Percentiles rank a stretch among this genome's conserved stretches.
Conservation (phyloP, 2,113 vertebrate genomes). For the Pogonocichla stellata region DNA sequence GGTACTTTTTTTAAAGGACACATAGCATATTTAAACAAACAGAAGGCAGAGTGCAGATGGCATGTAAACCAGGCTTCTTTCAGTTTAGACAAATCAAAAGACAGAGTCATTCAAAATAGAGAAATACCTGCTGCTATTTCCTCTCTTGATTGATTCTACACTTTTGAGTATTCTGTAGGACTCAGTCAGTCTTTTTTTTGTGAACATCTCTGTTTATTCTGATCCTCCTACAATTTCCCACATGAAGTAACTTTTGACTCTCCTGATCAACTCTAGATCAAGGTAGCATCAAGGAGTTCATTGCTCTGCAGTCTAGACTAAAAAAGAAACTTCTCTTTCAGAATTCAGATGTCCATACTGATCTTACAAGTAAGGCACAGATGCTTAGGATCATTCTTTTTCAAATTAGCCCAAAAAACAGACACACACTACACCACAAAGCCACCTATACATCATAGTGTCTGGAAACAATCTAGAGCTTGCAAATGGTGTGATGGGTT, state of each 20-base stretch:
- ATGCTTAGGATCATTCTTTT: not conserved
- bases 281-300: not conserved
- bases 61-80: not conserved
- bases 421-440: rapidly evolving
- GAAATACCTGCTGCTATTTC: not conserved
- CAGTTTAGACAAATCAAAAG: not conserved
- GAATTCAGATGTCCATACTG: not conserved
- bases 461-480: not conserved
- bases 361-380: not conserved
- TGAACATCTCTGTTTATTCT: not conserved
- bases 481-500: not conserved
- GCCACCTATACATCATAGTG: not conserved
- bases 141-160: not conserved
- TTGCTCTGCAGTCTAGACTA: not conserved
- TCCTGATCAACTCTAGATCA: not conserved
- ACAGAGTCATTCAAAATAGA: not conserved
- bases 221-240: not conserved
- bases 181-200: not conserved
- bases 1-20: not conserved
- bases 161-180: not conserved
- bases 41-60: not conserved
- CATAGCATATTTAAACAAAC: not conserved
- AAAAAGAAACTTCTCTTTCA: not conserved
- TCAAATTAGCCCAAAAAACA: not conserved
- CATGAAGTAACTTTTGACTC: not conserved